phyloP scores from a whole-genome alignment of 2,113 vertebrate genomes.

The Podocnemis expansa region DNA sequence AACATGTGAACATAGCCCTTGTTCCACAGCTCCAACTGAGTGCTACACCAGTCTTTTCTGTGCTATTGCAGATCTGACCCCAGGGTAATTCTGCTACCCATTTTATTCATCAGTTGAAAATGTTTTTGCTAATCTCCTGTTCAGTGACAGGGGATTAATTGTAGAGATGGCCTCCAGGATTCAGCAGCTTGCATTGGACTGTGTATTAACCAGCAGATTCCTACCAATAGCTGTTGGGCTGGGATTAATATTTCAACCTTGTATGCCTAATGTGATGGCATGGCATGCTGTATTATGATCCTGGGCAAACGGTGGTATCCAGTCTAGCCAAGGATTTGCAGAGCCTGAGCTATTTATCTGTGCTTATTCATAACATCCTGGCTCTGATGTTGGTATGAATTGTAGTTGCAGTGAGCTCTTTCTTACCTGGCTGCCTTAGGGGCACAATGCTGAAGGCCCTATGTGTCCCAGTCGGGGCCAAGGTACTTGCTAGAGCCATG shows the following conservation, averaged over 20 bases:
- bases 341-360: neutral
- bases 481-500: no score
- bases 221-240: neutral
- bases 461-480: neutral
- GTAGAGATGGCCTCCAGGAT: neutral
- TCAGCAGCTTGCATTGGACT: neutral
- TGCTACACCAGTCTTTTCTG: neutral
- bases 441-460: neutral
- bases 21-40: no score
- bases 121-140: neutral
- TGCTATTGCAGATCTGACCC: neutral
- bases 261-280: neutral
- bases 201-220: neutral
- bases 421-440: neutral
- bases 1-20: no score
- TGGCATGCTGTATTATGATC: neutral
- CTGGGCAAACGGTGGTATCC: neutral
- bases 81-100: neutral
- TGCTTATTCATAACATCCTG: neutral
- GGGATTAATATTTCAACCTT: neutral
- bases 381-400: neutral
- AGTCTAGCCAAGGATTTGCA: neutral
- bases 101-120: neutral
- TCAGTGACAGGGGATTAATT: neutral
- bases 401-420: neutral